Base-by-base conservation (phyloP, 2,797 vertebrate genomes). In the Liparis tanakae region DNA sequence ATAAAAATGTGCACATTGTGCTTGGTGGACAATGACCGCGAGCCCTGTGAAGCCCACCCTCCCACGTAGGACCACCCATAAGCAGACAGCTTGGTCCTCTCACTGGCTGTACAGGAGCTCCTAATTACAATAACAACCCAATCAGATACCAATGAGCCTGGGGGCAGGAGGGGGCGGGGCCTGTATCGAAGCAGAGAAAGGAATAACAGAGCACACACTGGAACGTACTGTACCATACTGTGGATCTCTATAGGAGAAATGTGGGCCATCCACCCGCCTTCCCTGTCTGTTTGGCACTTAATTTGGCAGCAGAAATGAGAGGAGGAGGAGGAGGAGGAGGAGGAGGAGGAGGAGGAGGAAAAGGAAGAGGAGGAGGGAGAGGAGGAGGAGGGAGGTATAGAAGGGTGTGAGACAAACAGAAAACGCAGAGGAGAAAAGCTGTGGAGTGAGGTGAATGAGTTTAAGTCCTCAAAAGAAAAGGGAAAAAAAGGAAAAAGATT, bases 81-180 rank as follows among this genome's bases (percentile, higher is more conserved):
- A 60, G 74, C 78, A 87, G 87, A 88, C 85, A 80, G 87, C 63
- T 75, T 67, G 62, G 78, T 81, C 86, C 79, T 86, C 85, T 89
- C 83, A 85, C 67, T 83, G 86, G 82, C 82, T 72, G 61, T 70
- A 84, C 81, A 83, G 85, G 75, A 85, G 80, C 80, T 76, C 85
- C 84, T 86, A 88, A 92, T 91, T 92, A 88, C 85, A 93, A 91
- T 84, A 92, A 91, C 90, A 90, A 86, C 82, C 83, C 86, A 91
- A 90, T 89, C 84, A 88, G 82, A 57, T 74, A 1, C 86, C 89
- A 91, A 91, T 88, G 88, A 92, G 88, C 72, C 44, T 1, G 41
- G 51, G 44, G 25, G 55, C 53, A 62, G 30, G 6, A 4, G 41
- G 60, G 56, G 51, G 55, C 10, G 3, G 65, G 66, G 43, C 18